Conservation (phyloP, 2,797 vertebrate species). For the Macrochelys suwanniensis region DNA sequence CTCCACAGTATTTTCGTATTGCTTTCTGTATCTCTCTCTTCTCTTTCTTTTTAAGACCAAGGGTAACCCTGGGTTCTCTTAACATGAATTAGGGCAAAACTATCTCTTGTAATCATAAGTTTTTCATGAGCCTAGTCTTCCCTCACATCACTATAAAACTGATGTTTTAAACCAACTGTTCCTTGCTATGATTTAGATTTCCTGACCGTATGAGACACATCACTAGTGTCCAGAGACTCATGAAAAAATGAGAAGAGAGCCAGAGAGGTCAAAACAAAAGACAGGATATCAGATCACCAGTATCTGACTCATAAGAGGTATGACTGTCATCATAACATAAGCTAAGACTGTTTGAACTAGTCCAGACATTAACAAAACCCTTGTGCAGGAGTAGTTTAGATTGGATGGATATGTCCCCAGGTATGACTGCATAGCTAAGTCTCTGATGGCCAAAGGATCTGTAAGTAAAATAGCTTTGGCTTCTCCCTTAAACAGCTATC, state of each 20-base stretch:
- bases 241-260: constrained; percentile 50
- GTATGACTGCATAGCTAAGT: constrained; percentile 1
- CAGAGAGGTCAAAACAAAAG: constrained; percentile 40
- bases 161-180: constrained; percentile 68
- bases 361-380: constrained; percentile 54
- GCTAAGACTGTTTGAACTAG: constrained; percentile 67
- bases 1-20: background rate
- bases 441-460: constrained; percentile 41
- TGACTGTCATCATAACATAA: constrained; percentile 64
- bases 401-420: constrained; percentile 25
- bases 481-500: constrained; percentile 37
- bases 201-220: constrained; percentile 44
- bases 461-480: constrained; percentile 47
- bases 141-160: background rate
- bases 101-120: constrained; percentile 51
- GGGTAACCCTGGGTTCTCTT: rapidly evolving
- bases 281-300: background rate
- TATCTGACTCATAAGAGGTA: background rate
- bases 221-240: constrained; percentile 2
- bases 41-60: background rate
- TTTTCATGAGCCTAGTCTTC: background rate
- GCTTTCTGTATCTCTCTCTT: background rate
- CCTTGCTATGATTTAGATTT: constrained; percentile 54
- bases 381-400: constrained; percentile 25
- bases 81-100: constrained; percentile 57